phyloP scores from a whole-genome alignment of 2,888 invertebrate species.

The Drosophila infuscata region DNA sequence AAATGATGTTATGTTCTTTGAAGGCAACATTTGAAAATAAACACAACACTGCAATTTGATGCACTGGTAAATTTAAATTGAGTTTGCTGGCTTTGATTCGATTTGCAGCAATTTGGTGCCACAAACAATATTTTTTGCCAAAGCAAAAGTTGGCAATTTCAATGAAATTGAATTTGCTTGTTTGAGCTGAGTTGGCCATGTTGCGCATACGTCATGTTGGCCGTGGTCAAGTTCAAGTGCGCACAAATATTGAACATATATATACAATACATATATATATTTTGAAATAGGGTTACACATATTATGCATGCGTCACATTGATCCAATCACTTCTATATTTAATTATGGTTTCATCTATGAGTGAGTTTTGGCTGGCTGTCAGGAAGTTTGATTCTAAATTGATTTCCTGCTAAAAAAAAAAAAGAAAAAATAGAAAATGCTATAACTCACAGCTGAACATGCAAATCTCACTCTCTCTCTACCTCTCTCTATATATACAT shows the following conservation, averaged over 20 bases:
- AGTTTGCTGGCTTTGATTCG: constrained; percentile 14
- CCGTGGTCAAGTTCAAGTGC: constrained; percentile 54
- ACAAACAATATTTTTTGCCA: neutral
- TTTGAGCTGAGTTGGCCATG: constrained; percentile 6
- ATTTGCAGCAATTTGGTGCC: constrained; percentile 7
- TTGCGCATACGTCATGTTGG: constrained; percentile 57
- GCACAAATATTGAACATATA: constrained; percentile 17
- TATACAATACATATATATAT: neutral
- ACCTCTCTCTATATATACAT: neutral
- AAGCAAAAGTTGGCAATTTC: constrained; percentile 25
- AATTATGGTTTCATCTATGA: constrained; percentile 41
- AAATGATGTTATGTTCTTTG: constrained; percentile 29
- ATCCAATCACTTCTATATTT: constrained; percentile 59
- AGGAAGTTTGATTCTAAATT: constrained; percentile 46
- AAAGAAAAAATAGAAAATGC: constrained; percentile 5
- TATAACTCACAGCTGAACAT: constrained; percentile 23
- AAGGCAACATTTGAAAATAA: constrained; percentile 22
- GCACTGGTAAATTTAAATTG: constrained; percentile 29
- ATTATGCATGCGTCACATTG: constrained; percentile 51
- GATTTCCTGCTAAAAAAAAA: constrained; percentile 33
- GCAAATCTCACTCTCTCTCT: constrained; percentile 5
- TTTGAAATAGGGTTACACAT: constrained; percentile 19
- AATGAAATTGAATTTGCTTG: constrained; percentile 5
- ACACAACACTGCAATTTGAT: constrained; percentile 33
- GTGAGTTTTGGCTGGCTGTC: constrained; percentile 24